Conservation (phyloP, 2,888 invertebrate genomes). For the Syrista parreyssii region DNA sequence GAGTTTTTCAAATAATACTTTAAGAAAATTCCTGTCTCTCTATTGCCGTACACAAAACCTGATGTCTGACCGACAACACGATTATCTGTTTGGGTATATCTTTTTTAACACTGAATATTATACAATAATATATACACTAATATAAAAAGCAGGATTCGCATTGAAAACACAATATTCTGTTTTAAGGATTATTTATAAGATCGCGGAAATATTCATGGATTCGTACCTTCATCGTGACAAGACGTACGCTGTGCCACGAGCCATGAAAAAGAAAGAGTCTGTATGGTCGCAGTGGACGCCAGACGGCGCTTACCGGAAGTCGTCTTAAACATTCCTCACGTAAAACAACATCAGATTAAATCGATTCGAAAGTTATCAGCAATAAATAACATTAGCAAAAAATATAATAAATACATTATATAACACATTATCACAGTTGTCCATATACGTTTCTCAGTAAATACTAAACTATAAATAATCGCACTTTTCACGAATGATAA, state of each 20-base stretch:
- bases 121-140: constrained; percentile 24
- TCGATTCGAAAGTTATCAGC: neutral
- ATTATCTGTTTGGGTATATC: constrained; percentile 12
- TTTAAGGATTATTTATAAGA: constrained; percentile 25
- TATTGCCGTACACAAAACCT: constrained; percentile 6
- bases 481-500: neutral
- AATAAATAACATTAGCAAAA: neutral
- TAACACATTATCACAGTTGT: neutral
- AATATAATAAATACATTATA: neutral
- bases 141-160: constrained; percentile 4
- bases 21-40: neutral
- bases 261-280: constrained; percentile 44
- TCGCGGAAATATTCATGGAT: constrained; percentile 39
- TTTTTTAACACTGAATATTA: neutral
- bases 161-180: constrained; percentile 1
- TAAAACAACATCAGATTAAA: neutral
- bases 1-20: neutral
- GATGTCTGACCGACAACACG: constrained; percentile 20
- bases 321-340: neutral
- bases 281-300: neutral
- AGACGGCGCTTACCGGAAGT: neutral
- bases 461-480: neutral
- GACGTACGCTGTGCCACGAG: constrained; percentile 37
- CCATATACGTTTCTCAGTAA: neutral
- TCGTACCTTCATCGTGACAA: constrained; percentile 47